phyloP scores from a whole-genome alignment of 1,140 invertebrate genomes.

The Trypoxylus dichotomus region DNA sequence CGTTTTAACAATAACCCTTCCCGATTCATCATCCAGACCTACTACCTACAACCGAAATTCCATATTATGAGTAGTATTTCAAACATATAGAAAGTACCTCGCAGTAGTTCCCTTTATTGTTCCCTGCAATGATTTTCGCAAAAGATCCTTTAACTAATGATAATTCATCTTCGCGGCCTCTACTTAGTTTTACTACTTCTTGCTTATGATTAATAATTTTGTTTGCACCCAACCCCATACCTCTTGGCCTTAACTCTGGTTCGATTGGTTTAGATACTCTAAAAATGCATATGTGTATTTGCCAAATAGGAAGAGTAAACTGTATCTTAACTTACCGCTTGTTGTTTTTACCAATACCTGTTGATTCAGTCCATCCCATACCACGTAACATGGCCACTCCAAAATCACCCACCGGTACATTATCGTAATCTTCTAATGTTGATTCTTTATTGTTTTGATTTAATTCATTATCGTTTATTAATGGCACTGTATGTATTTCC shows the following conservation, averaged over 20 bases:
- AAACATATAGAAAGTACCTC: conserved; percentile 57
- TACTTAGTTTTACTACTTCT: conserved; percentile 50
- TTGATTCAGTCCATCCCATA: conserved; percentile 88
- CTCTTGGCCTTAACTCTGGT: conserved; percentile 76
- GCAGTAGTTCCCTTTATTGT: conserved; percentile 77
- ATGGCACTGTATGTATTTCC: conserved; percentile 41
- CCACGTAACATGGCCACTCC: conserved; percentile 90
- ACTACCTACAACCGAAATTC: conserved; percentile 63
- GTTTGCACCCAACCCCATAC: conserved; percentile 88
- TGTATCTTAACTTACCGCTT: conserved; percentile 48
- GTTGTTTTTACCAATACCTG: conserved; percentile 68
- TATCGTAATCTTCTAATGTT: conserved; percentile 86
- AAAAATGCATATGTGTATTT: background rate
- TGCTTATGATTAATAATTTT: conserved; percentile 60
- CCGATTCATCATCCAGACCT: conserved; percentile 83
- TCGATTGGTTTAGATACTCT: conserved; percentile 31
- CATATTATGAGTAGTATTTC: conserved; percentile 27
- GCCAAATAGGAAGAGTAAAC: background rate
- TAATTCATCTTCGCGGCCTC: conserved; percentile 54
- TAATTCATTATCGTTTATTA: conserved; percentile 34
- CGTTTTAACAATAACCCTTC: conserved; percentile 78
- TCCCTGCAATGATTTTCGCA: conserved; percentile 73
- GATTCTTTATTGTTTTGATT: conserved; percentile 55
- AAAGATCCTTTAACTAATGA: conserved; percentile 63
- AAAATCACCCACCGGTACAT: conserved; percentile 84